Conservation (phyloP, 2,113 vertebrate genomes). For the Strix aluco region DNA sequence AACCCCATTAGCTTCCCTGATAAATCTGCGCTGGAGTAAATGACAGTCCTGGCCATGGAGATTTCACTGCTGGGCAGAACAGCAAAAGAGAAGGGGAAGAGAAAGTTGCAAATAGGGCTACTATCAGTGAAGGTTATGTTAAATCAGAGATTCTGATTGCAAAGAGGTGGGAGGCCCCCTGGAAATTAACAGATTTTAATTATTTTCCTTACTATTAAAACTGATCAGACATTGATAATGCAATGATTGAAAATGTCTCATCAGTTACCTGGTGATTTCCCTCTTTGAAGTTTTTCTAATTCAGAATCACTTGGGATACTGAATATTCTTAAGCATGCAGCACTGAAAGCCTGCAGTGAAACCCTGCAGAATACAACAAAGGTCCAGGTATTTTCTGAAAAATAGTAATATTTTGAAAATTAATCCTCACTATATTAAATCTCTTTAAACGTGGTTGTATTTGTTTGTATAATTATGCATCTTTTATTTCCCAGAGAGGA, state of each 20-base stretch:
- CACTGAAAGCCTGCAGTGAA: neutral
- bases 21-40: conserved; percentile 29
- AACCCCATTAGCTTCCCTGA: conserved; percentile 25
- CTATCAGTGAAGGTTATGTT: neutral
- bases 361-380: neutral
- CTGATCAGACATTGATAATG: neutral
- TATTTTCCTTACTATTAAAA: neutral
- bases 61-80: neutral
- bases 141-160: neutral
- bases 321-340: neutral
- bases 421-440: neutral
- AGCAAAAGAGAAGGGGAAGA: neutral
- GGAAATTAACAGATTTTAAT: neutral
- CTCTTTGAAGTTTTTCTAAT: neutral
- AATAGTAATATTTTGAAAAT: neutral
- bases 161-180: neutral
- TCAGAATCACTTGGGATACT: neutral
- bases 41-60: neutral
- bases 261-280: neutral
- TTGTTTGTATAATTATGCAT: neutral
- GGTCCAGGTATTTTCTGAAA: neutral
- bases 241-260: neutral
- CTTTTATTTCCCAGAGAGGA: neutral
- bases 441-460: neutral
- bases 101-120: neutral